Base-by-base conservation (phyloP, 2,113 vertebrate genomes). In the Hippocampus guttulatus region DNA sequence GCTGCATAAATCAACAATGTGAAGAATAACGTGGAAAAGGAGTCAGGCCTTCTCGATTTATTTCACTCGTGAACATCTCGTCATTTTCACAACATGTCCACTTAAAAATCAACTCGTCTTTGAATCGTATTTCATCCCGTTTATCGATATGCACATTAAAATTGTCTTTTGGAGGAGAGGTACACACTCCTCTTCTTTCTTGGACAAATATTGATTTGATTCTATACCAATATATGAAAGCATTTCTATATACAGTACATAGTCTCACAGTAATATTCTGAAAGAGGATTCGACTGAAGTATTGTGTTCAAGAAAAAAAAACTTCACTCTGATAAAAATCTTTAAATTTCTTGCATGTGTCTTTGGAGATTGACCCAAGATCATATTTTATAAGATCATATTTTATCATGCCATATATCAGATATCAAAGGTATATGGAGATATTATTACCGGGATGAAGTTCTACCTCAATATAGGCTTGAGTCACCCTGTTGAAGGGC, bases 301-400 rank as follows among this genome's bases (percentile, higher is more conserved):
- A 33, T 33, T 33, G 30, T 33, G 23, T 70, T 76, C 69, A 67
- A 2, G 60, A 75, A 5, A 33, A 33, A 30, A 33, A 79, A 84
- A 69, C 11, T 43, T 23, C 71, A 57, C 23, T 67, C 64, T 71
- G 70, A 74, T 70, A 30, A 49, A 82, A 77, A 81, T 81, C 69
- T 38, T n/a, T 73, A 67, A 54, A 64, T 18, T 64, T 47, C 61
- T 41, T 0, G 6, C 49, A 0, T 20, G 65, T 49, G 47, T 67
- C 51, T 47, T 12, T 47, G 45, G 45, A 47, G 14, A 12, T 47
- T 15, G 0, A 71, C 25, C 68, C 41, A 57, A 33, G 69, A 57
- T 75, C 61, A 70, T 45, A 67, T 71, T 67, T 33, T 5, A 33
- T 33, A 33, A 33, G 30, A 5, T 33, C 30, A 33, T 5, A 33